Evolutionary conservation across 2,113 vertebrate genomes (phyloP).

Genomic region (Ophiodon elongatus): DNA sequence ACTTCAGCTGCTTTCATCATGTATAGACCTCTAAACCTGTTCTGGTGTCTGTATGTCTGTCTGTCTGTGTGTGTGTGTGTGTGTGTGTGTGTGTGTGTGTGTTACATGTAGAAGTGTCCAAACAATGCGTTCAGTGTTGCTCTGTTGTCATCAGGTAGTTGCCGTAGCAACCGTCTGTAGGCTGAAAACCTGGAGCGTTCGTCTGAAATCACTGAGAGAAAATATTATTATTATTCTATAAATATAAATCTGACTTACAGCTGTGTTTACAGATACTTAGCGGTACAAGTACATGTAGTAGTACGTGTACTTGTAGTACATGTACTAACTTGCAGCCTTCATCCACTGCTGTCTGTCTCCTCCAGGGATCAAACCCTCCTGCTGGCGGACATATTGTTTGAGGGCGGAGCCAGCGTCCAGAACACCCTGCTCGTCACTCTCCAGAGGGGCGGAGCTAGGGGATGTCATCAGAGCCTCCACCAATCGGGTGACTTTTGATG

Average conservation of each 20-base stretch:
- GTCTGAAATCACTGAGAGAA: conserved; percentile 61
- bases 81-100: conserved; percentile 2
- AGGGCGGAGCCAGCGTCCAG: conserved; percentile 78
- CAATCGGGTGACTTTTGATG: conserved; percentile 70
- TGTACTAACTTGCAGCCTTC: conserved; percentile 75
- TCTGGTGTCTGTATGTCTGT: neutral
- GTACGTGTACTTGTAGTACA: neutral
- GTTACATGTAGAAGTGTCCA: conserved; percentile 83
- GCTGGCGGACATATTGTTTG: conserved; percentile 79
- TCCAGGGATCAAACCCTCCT: conserved; percentile 64
- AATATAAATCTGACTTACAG: neutral
- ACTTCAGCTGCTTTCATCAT: too few relatives aligned
- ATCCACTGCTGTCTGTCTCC: conserved; percentile 67
- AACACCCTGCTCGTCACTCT: conserved; percentile 74
- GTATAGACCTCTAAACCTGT: too few relatives aligned
- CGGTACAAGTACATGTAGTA: neutral
- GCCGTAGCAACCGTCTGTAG: conserved; percentile 68
- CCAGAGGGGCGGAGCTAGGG: conserved; percentile 69
- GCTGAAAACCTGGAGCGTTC: conserved; percentile 64
- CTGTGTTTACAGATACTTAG: neutral
- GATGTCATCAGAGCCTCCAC: conserved; percentile 73
- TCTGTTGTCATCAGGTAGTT: conserved; percentile 72
- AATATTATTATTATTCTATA: too few relatives aligned
- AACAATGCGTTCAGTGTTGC: conserved; percentile 74
- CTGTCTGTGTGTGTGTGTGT: neutral